Evolutionary conservation across 30 jellyfish, hydroid and myxozoan genomes (phyloP).

Genomic region (Pseudorhiza aurosa): DNA sequence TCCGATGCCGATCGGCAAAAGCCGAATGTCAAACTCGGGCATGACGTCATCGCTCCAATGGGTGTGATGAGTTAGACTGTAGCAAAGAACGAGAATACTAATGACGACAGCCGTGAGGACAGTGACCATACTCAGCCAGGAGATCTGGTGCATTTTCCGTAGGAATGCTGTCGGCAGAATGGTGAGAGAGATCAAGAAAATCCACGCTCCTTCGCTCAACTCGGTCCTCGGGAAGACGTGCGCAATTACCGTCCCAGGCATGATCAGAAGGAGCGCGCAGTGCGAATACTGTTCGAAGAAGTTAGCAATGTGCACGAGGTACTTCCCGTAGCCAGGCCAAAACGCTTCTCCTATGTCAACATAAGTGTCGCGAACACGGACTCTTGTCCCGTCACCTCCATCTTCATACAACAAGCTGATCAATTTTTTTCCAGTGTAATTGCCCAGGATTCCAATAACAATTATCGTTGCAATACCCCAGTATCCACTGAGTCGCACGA

Average conservation of each 20-base stretch:
- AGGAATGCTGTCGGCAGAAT: conserved; percentile 86
- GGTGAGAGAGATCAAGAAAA: conserved; percentile 72
- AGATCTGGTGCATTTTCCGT: conserved; percentile 91
- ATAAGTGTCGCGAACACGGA: conserved; percentile 92
- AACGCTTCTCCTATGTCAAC: conserved; percentile 96
- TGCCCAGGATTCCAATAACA: conserved; percentile 82
- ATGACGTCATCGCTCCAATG: conserved; percentile 92
- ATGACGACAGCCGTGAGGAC: conserved; percentile 83
- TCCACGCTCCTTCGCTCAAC: conserved; percentile 92
- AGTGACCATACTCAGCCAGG: conserved; percentile 90
- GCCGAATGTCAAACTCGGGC: conserved; percentile 88
- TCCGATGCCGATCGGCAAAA: conserved; percentile 89
- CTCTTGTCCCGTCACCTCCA: conserved; percentile 91
- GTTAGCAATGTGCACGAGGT: conserved; percentile 80
- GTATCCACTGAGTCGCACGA: conserved; percentile 87
- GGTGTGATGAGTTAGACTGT: conserved; percentile 94
- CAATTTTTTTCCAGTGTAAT: conserved; percentile 86
- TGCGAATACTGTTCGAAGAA: conserved; percentile 93
- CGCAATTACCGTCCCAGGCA: conserved; percentile 97
- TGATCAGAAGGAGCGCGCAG: conserved; percentile 83
- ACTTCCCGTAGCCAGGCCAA: conserved; percentile 81
- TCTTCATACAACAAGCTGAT: conserved; percentile 82
- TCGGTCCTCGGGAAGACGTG: conserved; percentile 88
- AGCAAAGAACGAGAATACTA: conserved; percentile 78
- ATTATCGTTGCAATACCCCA: conserved; percentile 85